Evolutionary conservation across 2,113 vertebrate genomes (phyloP).

Genomic region (Notarius lentiginosus): DNA sequence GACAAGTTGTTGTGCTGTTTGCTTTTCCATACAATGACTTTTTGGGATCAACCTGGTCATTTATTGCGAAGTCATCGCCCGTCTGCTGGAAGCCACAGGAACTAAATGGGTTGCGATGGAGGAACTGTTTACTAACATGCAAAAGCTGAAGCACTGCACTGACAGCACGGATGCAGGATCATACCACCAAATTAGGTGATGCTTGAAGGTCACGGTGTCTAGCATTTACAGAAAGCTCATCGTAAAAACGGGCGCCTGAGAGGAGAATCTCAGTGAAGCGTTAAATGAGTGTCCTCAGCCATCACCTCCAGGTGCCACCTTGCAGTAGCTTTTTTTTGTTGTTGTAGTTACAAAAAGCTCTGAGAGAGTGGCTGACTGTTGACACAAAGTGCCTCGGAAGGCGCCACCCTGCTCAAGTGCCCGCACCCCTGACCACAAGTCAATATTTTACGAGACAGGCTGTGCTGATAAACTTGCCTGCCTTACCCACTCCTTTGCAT

Average conservation of each 20-base stretch:
- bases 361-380: neutral
- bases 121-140: neutral
- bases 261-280: conserved; percentile 23
- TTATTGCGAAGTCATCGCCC: neutral
- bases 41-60: neutral
- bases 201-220: conserved; percentile 10
- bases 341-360: neutral
- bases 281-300: neutral
- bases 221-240: neutral
- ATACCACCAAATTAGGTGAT: neutral
- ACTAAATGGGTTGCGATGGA: neutral
- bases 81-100: neutral
- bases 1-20: neutral
- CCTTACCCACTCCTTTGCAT: neutral
- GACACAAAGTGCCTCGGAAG: neutral
- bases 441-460: neutral
- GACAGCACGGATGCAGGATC: neutral
- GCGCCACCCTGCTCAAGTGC: neutral
- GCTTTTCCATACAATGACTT: neutral
- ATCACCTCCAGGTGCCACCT: neutral
- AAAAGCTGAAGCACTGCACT: neutral
- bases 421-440: neutral
- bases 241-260: neutral
- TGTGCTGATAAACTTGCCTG: neutral
- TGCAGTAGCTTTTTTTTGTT: neutral